These are phyloP conservation scores for Hyalella azteca DNA, from an alignment of 2,888 invertebrate species.

Conservation along the genomic window DNA sequence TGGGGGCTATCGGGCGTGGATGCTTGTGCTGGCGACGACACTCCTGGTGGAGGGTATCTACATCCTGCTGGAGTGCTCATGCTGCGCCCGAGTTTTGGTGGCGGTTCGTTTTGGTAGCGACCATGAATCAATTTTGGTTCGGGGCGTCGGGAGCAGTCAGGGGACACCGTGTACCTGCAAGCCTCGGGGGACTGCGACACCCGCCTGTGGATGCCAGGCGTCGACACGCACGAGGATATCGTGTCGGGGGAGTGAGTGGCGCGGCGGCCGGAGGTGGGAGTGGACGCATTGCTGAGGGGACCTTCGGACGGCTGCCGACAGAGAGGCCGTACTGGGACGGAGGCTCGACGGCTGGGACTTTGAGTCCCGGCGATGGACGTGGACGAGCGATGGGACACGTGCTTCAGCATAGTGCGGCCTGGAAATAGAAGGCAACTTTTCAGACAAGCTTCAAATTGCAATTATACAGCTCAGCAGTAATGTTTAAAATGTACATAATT, in stretches of 20 bases:
- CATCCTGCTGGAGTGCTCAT: constrained; percentile 21
- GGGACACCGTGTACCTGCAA: neutral
- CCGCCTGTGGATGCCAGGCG: neutral
- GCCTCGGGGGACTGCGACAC: neutral
- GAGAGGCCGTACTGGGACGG: neutral
- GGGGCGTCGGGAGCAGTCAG: neutral
- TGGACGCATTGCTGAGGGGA: neutral
- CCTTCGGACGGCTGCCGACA: constrained; percentile 7
- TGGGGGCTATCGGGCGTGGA: neutral
- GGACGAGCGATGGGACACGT: constrained; percentile 14
- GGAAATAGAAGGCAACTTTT: neutral
- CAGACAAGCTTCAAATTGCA: too few relatives aligned
- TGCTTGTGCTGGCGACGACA: neutral
- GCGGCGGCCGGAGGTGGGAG: neutral
- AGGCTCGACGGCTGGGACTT: constrained; percentile 1
- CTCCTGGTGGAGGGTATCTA: constrained; percentile 2
- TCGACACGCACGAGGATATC: neutral
- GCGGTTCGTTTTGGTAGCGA: neutral
- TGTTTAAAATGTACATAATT: too few relatives aligned
- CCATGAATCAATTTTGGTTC: neutral
- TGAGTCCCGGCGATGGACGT: neutral
- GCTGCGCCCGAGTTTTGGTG: neutral
- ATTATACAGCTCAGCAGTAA: too few relatives aligned
- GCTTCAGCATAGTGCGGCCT: neutral
- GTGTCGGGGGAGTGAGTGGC: constrained; percentile 11